phyloP scores from a whole-genome alignment of 2,113 vertebrate genomes.

The Prochilodus magdalenae region DNA sequence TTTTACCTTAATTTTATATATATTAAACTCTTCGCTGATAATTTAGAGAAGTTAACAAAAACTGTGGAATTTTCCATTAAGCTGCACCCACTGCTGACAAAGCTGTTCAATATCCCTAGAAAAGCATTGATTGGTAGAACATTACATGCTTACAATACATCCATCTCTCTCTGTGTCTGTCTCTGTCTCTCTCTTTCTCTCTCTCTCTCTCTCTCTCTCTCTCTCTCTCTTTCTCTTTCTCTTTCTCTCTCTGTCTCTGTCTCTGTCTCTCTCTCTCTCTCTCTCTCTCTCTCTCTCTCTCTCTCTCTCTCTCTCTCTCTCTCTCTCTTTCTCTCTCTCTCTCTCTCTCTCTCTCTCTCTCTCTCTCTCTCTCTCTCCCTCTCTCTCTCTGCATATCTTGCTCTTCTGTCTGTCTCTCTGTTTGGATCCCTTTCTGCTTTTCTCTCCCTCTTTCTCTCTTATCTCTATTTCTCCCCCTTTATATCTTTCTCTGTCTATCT shows the following conservation, averaged over 20 bases:
- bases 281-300: constrained; percentile 48
- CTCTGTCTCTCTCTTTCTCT: background rate
- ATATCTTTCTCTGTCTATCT: background rate
- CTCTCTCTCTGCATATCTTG: constrained; percentile 2
- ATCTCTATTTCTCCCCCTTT: too few relatives aligned
- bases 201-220: constrained; percentile 47
- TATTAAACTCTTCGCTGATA: too few relatives aligned
- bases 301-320: constrained; percentile 8
- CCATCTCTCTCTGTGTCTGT: constrained; percentile 48
- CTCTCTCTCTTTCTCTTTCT: too few relatives aligned
- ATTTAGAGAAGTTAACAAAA: too few relatives aligned
- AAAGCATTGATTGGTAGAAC: too few relatives aligned
- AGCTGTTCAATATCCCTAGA: too few relatives aligned
- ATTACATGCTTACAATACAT: too few relatives aligned
- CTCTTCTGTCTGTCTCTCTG: background rate
- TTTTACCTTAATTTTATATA: too few relatives aligned
- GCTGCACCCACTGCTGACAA: too few relatives aligned
- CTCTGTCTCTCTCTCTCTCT: constrained; percentile 37
- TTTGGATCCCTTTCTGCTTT: too few relatives aligned
- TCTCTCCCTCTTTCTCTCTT: too few relatives aligned
- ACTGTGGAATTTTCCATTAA: too few relatives aligned
- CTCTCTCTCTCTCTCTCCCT: background rate
- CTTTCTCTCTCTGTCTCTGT: background rate
- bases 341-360: constrained; percentile 46
- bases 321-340: constrained; percentile 33